Conservation (phyloP, 2,888 invertebrate species). For the Eristalis tenax region DNA sequence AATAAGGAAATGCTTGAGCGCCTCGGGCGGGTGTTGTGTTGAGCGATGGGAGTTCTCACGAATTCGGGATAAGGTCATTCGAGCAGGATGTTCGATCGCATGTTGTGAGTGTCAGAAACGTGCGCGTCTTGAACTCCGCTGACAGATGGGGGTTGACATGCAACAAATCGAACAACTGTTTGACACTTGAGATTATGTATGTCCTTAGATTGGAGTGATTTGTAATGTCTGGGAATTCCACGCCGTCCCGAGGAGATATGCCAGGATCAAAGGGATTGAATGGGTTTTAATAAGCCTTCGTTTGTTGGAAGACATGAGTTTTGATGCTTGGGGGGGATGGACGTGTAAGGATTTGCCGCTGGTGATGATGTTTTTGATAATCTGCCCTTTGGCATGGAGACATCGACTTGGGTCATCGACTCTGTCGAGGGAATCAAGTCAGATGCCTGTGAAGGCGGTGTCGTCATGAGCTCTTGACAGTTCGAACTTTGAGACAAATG, state of each 20-base stretch:
- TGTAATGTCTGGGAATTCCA: neutral
- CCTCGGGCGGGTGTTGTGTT: neutral
- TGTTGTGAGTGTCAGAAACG: constrained; percentile 23
- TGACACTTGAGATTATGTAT: constrained; percentile 8
- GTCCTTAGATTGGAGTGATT: neutral
- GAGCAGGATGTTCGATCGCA: neutral
- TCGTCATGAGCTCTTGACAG: neutral
- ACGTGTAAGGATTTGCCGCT: neutral
- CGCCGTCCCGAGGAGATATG: neutral
- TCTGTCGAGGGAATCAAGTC: neutral
- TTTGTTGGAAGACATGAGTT: neutral
- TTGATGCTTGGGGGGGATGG: neutral
- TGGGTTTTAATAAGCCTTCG: neutral
- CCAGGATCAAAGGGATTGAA: neutral
- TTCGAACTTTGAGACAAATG: neutral
- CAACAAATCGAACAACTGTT: constrained; percentile 11
- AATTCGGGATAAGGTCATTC: constrained; percentile 6
- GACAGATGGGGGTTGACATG: constrained; percentile 9
- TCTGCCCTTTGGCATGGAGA: neutral
- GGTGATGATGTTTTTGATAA: neutral
- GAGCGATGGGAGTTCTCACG: neutral
- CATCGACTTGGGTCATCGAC: neutral
- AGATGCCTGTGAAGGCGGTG: neutral
- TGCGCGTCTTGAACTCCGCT: constrained; percentile 1
- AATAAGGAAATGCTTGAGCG: constrained; percentile 7